A percentile compares a stretch with the other conserved stretches of the same genome.
These are phyloP conservation scores for Trichomalopsis sarcophagae DNA, from an alignment of 1,140 invertebrate genomes.

Conservation along the genomic window DNA sequence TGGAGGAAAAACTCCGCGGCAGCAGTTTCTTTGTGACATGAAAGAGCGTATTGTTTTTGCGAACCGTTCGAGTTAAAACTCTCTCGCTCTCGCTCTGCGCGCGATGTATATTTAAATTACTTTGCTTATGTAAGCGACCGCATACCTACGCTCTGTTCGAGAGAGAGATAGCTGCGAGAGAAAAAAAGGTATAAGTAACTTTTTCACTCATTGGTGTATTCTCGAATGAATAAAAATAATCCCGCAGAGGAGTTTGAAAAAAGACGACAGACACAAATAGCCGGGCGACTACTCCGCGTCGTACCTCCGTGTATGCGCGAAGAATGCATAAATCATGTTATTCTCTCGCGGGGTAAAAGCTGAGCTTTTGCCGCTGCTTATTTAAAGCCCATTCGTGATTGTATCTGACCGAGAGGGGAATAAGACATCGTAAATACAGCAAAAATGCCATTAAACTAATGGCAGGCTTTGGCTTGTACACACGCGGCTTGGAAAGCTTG, in stretches of 20 bases:
- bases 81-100: no score
- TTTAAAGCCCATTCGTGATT: slow-evolving; percentile 42
- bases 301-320: not conserved
- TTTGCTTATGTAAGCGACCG: not conserved
- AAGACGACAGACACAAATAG: not conserved
- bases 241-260: not conserved
- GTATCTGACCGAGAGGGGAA: slow-evolving; percentile 9
- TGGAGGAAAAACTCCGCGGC: no score
- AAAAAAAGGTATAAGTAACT: not conserved
- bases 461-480: not conserved
- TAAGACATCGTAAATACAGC: slow-evolving; percentile 23
- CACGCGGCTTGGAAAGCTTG: not conserved
- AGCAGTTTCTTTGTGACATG: no score
- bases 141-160: no score
- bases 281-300: not conserved
- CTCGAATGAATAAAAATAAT: not conserved
- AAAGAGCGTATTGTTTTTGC: no score
- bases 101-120: no score
- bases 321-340: slow-evolving; percentile 38
- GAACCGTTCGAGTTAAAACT: no score
- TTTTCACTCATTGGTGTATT: not conserved
- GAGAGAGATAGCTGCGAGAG: not conserved
- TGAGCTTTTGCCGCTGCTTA: slow-evolving; percentile 1
- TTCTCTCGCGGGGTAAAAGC: not conserved
- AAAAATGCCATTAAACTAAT: slow-evolving; percentile 31